phyloP scores from a whole-genome alignment of 2,113 vertebrate genomes.

The Leucoraja erinaceus region DNA sequence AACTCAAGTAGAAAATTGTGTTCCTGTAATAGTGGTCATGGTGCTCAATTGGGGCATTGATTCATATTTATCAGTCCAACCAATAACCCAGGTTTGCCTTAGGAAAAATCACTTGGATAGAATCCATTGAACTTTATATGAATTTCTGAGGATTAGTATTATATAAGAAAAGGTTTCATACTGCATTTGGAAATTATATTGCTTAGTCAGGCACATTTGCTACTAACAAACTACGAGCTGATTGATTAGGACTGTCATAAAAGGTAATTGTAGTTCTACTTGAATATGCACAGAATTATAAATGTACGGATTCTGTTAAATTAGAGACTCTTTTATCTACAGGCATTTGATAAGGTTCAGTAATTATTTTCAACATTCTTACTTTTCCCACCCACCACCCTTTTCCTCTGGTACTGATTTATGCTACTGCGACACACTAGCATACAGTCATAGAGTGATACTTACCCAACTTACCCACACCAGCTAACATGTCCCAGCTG shows the following conservation, averaged over 20 bases:
- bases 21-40: background rate
- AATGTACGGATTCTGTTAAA: background rate
- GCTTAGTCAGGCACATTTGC: background rate
- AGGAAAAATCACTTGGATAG: background rate
- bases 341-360: background rate
- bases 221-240: slow-evolving; percentile 4
- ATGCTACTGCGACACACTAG: background rate
- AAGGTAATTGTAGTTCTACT: background rate
- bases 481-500: too few species aligned
- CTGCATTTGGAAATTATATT: slow-evolving; percentile 13
- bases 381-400: background rate
- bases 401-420: background rate
- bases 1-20: slow-evolving; percentile 9
- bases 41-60: background rate
- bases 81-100: background rate
- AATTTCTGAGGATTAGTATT: slow-evolving; percentile 7
- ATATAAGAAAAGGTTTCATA: background rate
- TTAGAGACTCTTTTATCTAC: background rate
- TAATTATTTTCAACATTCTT: background rate
- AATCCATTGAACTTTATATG: background rate
- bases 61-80: background rate
- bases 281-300: background rate
- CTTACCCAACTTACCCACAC: too few species aligned
- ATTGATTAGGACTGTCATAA: slow-evolving; percentile 30
- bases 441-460: too few species aligned